These are phyloP conservation scores for Cygnus atratus DNA, from an alignment of 2,113 vertebrate genomes.

Conservation along the genomic window DNA sequence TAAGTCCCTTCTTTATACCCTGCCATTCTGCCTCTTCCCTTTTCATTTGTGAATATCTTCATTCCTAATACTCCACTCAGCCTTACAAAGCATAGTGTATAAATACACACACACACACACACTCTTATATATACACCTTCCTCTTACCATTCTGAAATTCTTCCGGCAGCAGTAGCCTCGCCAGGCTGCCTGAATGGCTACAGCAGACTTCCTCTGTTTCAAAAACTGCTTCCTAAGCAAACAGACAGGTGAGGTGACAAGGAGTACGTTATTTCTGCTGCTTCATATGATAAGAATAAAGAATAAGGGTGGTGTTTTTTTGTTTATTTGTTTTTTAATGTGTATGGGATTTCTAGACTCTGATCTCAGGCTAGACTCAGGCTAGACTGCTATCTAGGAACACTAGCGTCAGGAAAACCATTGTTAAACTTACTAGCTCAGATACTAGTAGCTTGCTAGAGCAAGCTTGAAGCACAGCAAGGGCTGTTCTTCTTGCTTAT, in stretches of 20 bases:
- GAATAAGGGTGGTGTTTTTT: neutral
- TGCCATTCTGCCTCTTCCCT: neutral
- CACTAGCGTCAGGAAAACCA: neutral
- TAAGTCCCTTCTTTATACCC: neutral
- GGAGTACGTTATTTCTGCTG: neutral
- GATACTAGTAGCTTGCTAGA: neutral
- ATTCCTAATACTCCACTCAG: neutral
- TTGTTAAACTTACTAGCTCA: neutral
- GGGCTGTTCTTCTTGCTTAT: neutral
- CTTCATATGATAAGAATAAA: neutral
- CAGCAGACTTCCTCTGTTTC: slow-evolving; percentile 79
- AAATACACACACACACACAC: neutral
- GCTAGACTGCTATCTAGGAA: neutral
- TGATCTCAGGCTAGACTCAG: neutral
- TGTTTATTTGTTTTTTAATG: neutral
- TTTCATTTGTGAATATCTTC: neutral
- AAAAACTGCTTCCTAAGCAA: slow-evolving; percentile 84
- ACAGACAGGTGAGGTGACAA: neutral
- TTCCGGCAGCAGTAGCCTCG: slow-evolving; percentile 81
- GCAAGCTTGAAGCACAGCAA: neutral
- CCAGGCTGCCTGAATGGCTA: slow-evolving; percentile 89
- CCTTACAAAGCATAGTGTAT: neutral
- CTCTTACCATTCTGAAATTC: slow-evolving; percentile 83
- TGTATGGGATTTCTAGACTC: neutral
- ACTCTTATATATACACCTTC: neutral